Base-by-base conservation (phyloP, 2,888 invertebrate genomes). In the Xylota sylvarum region DNA sequence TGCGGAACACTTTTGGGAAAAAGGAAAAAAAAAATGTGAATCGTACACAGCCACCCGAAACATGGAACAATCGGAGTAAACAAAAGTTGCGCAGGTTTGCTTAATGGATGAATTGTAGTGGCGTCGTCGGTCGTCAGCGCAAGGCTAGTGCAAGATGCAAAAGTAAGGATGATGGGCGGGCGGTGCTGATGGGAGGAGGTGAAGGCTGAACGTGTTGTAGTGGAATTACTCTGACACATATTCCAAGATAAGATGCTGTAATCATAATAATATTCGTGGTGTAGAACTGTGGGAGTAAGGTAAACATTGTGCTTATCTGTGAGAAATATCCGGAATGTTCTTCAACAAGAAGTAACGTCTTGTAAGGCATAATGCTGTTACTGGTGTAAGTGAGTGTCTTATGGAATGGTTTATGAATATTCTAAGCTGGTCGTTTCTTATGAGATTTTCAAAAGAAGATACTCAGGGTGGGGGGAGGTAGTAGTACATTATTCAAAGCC, bases 1-100 rank as follows among this genome's bases (percentile, higher is more conserved):
- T 85, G 81, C 81, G 81, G 80, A 85, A 85, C 81, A 70, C 70
- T 70, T 80, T 80, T 74, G 80, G 72, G 67, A 76, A 84, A 32
- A 23, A 23, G 23, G 23, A 3, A n/a, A n/a, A n/a, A n/a, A n/a
- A 43, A 46, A 70, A 56, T 32, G 65, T 83, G 27, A 60, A 10
- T 30, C 52, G 58, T 46, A 70, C 35, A n/a, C 14, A 69, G 17
- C 48, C 30, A 35, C 23, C 67, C 17, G 23, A 35, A 32, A 37
- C 72, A 48, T 78, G 86, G 35, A 77, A 82, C 82, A 82, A 82
- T 86, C 86, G 77, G 77, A 67, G 86, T 78, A 82, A 73, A 58
- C 50, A 81, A 69, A 82, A 65, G 76, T 85, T 85, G 85, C 85
- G 46, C 77, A 82, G 56, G 40, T 72, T 73, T 78, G 67, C 32